Evolutionary conservation across 1,140 invertebrate genomes (phyloP).

Genomic region (Geopemphigus sp.): DNA sequence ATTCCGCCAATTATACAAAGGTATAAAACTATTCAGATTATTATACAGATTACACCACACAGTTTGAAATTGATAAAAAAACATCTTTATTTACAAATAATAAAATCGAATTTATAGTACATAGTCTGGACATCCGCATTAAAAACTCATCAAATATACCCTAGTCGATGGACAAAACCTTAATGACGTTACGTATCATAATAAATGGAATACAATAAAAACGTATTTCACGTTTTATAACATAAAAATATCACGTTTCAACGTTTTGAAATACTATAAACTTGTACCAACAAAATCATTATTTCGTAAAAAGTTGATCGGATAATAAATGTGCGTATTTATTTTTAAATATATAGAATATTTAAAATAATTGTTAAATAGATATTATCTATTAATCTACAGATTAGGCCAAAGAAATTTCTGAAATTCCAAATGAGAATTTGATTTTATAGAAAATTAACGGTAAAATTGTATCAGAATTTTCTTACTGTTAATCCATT

Average conservation of each 20-base stretch:
- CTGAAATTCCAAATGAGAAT: too few relatives aligned
- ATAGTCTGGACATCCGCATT: neutral
- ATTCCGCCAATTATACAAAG: neutral
- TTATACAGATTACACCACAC: neutral
- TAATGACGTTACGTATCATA: neutral
- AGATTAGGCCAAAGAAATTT: too few relatives aligned
- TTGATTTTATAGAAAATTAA: too few relatives aligned
- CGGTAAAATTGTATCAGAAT: too few relatives aligned
- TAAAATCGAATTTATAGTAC: neutral
- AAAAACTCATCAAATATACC: neutral
- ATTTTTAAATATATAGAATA: too few relatives aligned
- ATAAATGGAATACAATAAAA: constrained; percentile 5
- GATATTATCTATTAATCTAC: too few relatives aligned
- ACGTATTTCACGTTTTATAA: neutral
- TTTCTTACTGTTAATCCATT: too few relatives aligned
- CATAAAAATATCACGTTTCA: neutral
- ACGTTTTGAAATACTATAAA: neutral
- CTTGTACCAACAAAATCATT: neutral
- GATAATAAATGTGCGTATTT: too few relatives aligned
- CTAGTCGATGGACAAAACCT: neutral
- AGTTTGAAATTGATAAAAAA: neutral
- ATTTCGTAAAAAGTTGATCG: neutral
- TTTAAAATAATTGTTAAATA: too few relatives aligned
- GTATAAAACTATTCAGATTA: neutral
- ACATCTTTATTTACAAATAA: neutral